A percentile compares a stretch with the other conserved stretches of the same genome.
Conservation (phyloP, 37 sponge, comb jelly and placozoan genomes). For the Petrosia ficiformis region DNA sequence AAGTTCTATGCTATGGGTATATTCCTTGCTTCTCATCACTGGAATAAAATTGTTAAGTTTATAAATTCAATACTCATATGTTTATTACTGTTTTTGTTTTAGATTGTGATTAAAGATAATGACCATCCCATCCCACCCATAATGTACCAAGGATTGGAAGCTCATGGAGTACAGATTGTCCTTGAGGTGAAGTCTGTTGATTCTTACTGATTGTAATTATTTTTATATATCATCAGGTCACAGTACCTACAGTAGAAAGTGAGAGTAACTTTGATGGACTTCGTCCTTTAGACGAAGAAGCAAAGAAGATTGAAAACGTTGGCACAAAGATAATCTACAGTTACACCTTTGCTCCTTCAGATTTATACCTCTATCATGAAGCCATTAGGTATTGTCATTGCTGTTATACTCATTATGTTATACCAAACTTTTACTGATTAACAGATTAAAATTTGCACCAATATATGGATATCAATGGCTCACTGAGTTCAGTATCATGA, state of each 20-base stretch:
- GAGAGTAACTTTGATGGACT: conserved; percentile 3
- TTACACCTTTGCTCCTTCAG: not conserved
- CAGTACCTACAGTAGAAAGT: not conserved
- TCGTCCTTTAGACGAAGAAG: conserved; percentile 9
- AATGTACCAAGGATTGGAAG: conserved; percentile 37
- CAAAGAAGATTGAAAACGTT: conserved; percentile 22
- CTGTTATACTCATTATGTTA: not conserved
- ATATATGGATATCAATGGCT: too few species aligned
- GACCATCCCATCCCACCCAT: conserved; percentile 30
- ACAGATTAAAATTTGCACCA: too few species aligned
- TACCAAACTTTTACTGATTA: not conserved
- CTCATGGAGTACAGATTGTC: conserved; percentile 16
- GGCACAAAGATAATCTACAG: conserved; percentile 27
- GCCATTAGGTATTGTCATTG: conserved; percentile 30
- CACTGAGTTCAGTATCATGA: too few species aligned
- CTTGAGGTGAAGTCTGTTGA: conserved; percentile 10
- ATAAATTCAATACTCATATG: too few species aligned
- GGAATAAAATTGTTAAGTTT: too few species aligned
- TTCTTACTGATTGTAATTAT: not conserved
- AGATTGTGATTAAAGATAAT: too few species aligned
- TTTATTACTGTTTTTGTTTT: too few species aligned
- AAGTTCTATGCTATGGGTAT: too few species aligned
- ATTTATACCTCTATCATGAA: conserved; percentile 26
- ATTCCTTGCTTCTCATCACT: too few species aligned
- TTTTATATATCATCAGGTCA: not conserved